phyloP scores from a whole-genome alignment of 2,797 vertebrate genomes.

The Onychomys leucogaster region DNA sequence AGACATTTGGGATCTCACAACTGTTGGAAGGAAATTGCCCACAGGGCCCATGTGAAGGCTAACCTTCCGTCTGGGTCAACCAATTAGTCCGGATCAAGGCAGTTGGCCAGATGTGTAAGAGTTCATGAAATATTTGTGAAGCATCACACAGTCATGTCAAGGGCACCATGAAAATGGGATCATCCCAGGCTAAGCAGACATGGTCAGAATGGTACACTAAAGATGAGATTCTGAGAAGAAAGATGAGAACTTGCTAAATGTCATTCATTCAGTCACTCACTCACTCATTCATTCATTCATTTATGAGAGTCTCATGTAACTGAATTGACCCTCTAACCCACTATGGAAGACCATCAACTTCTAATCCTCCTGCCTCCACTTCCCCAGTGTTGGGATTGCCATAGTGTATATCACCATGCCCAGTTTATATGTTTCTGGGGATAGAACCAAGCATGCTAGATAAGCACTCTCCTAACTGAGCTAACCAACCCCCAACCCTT shows the following conservation, averaged over 20 bases:
- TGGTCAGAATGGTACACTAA: neutral
- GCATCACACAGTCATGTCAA: neutral
- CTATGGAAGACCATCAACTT: neutral
- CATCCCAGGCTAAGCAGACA: neutral
- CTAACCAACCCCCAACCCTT: neutral
- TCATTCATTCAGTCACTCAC: too few relatives aligned
- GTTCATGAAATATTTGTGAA: conserved; percentile 46
- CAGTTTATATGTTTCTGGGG: too few relatives aligned
- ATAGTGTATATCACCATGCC: neutral
- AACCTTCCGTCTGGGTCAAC: neutral
- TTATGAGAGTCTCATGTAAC: neutral
- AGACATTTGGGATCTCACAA: neutral
- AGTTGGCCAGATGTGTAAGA: conserved; percentile 23
- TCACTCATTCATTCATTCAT: neutral
- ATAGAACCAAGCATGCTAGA: too few relatives aligned
- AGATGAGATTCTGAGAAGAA: neutral
- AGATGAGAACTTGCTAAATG: neutral
- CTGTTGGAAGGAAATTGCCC: neutral
- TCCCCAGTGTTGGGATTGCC: neutral
- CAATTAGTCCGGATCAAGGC: neutral
- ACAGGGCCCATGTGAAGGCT: neutral
- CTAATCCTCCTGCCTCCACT: neutral
- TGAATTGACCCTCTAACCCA: neutral
- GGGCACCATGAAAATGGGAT: neutral
- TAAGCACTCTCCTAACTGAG: neutral